These are phyloP conservation scores for Mus musculus DNA, from an alignment of 2,113 vertebrate species.

Conservation along the genomic window GRCm39 chr6:116321001-116321500, in stretches of 20 bases:
- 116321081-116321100: not conserved
- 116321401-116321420: not conserved
- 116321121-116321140: not conserved
- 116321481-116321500: not conserved
- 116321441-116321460: not conserved
- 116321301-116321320: not conserved
- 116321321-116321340: not conserved
- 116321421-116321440: not conserved
- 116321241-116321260: not conserved
- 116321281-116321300: not conserved
- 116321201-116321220: not conserved
- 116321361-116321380: not conserved
- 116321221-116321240: not conserved
- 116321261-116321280: not conserved
- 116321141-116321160: not conserved
- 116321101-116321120: not conserved
- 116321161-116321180: not conserved
- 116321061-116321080: not conserved
- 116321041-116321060: not conserved
- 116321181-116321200: not conserved
- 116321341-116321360: not conserved
- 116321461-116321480: not conserved
- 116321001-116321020: not conserved
- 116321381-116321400: not conserved
- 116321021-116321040: not conserved